Percentiles rank a stretch among this genome's conserved stretches.
phyloP scores from a whole-genome alignment of 1,140 invertebrate genomes.

The Caenorhabditis inopinata region DNA sequence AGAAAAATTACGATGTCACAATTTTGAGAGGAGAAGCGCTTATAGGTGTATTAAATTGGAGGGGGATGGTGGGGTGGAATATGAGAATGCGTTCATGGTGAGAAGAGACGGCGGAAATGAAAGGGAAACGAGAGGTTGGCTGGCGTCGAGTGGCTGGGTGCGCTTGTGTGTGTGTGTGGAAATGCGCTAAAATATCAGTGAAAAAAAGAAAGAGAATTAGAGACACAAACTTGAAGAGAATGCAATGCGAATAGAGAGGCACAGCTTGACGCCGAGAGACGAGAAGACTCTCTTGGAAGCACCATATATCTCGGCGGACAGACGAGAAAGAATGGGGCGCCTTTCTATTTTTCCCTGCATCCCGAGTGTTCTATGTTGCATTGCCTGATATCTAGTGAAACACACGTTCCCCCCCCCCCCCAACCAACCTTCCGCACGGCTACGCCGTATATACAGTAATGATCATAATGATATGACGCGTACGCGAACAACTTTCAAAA shows the following conservation, averaged over 20 bases:
- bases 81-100: neutral
- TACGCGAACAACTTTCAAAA: too few relatives aligned
- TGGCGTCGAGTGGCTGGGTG: too few relatives aligned
- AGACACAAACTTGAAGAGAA: neutral
- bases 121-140: neutral
- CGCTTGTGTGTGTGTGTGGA: neutral
- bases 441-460: too few relatives aligned
- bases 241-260: neutral
- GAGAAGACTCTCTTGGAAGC: neutral
- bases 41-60: too few relatives aligned
- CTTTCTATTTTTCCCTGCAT: neutral
- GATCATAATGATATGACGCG: too few relatives aligned
- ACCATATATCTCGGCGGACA: neutral
- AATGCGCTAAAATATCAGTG: neutral
- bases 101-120: neutral
- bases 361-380: neutral
- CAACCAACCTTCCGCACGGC: too few relatives aligned
- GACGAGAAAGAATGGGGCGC: neutral
- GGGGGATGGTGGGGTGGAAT: too few relatives aligned
- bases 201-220: neutral
- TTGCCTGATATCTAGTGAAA: conserved; percentile 20
- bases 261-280: neutral
- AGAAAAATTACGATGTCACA: too few relatives aligned
- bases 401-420: neutral
- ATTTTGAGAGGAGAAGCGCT: too few relatives aligned